phyloP scores from a whole-genome alignment of 2,113 vertebrate genomes.

The Cryptomyrus ogoouensis region DNA sequence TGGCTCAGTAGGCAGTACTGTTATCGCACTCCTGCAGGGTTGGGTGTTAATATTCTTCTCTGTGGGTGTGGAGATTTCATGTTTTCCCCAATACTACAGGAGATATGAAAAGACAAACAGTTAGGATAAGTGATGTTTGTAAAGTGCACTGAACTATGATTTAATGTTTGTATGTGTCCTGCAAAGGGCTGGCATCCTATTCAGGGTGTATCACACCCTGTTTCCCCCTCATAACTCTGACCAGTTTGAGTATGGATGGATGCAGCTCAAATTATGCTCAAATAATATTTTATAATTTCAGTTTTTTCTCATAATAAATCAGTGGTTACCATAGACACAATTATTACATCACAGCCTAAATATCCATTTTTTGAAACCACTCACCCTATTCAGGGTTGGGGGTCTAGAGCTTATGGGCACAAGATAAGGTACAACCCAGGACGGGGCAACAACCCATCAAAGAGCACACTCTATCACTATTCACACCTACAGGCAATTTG shows the following conservation, averaged over 20 bases:
- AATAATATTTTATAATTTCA: no score
- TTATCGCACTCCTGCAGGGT: neutral
- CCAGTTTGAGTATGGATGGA: neutral
- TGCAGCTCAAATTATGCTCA: neutral
- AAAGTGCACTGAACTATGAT: neutral
- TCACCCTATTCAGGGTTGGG: no score
- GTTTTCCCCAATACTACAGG: neutral
- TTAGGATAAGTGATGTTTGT: neutral
- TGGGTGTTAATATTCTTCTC: neutral
- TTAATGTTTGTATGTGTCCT: neutral
- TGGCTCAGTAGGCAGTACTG: neutral
- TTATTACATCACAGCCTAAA: neutral
- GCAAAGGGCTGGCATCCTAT: neutral
- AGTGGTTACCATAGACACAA: neutral
- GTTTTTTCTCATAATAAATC: neutral
- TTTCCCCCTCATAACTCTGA: neutral
- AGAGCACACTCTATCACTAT: neutral
- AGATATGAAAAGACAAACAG: neutral
- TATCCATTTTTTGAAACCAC: no score
- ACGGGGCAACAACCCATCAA: no score
- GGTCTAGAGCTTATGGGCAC: no score
- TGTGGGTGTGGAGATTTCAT: neutral
- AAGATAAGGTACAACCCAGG: no score
- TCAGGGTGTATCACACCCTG: neutral
- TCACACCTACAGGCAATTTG: neutral